Conservation (phyloP, 2,797 vertebrate species). For the Catharus ustulatus region DNA sequence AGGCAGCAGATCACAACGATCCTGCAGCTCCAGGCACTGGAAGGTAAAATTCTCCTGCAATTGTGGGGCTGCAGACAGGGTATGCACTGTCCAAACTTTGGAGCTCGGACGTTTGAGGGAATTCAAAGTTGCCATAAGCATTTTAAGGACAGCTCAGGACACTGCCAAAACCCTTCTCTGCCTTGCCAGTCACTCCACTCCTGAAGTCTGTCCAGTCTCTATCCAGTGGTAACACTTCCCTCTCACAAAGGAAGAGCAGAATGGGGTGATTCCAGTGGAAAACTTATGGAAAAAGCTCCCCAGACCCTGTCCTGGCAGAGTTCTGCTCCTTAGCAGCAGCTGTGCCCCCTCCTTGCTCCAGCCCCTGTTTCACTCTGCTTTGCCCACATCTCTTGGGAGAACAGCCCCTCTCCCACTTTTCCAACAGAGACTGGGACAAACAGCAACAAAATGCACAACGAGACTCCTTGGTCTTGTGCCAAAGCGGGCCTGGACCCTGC, state of each 20-base stretch:
- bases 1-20: too few relatives aligned
- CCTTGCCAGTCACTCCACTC: background rate
- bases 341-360: background rate
- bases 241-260: background rate
- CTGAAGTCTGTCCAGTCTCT: too few relatives aligned
- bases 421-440: background rate
- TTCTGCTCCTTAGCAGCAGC: accelerated
- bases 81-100: background rate
- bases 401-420: background rate
- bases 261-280: background rate
- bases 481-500: background rate
- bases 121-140: background rate
- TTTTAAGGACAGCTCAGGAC: background rate
- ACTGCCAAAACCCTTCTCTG: background rate
- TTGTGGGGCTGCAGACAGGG: background rate
- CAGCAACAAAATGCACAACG: background rate
- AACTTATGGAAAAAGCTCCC: background rate
- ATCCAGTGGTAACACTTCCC: background rate
- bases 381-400: background rate
- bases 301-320: background rate
- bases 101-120: background rate
- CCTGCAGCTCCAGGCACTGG: background rate
- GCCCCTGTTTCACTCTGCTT: background rate
- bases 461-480: background rate
- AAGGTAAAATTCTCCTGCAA: background rate